These are phyloP conservation scores for Girardinichthys multiradiatus DNA, from an alignment of 2,113 vertebrate species.

Conservation along the genomic window DNA sequence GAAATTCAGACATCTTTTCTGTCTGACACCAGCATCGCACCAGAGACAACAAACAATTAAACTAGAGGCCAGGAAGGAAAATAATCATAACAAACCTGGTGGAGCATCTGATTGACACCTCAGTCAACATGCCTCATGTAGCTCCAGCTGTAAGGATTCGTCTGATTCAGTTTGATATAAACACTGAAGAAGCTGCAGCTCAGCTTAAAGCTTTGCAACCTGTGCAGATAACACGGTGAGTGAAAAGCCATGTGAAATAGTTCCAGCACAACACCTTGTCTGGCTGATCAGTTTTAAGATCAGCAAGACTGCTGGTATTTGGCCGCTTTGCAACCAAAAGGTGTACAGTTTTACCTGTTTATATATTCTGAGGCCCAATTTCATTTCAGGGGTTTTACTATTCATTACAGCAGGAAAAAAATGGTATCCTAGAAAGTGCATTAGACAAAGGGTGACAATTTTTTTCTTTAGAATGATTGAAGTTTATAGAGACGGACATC, in stretches of 20 bases:
- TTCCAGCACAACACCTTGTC: background rate
- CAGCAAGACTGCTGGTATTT: no score
- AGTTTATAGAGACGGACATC: slow-evolving; percentile 3
- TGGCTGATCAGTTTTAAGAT: background rate
- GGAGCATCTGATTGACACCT: slow-evolving; percentile 45
- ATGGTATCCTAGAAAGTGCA: background rate
- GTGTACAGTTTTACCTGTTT: slow-evolving; percentile 25
- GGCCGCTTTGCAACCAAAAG: background rate
- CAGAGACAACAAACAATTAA: slow-evolving; percentile 56
- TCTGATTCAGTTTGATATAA: slow-evolving; percentile 42
- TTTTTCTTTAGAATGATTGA: background rate
- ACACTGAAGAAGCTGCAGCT: slow-evolving; percentile 32
- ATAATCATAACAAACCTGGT: slow-evolving; percentile 9
- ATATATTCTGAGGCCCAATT: slow-evolving; percentile 10
- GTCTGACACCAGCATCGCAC: slow-evolving; percentile 54
- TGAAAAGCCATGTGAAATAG: background rate
- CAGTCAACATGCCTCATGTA: slow-evolving; percentile 25
- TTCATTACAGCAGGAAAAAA: slow-evolving; percentile 7
- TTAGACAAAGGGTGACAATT: background rate
- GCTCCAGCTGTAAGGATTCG: slow-evolving; percentile 35
- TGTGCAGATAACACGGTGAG: slow-evolving; percentile 21
- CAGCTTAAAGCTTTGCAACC: slow-evolving; percentile 32
- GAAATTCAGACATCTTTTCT: slow-evolving; percentile 62
- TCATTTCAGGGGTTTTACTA: slow-evolving; percentile 14
- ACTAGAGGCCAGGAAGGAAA: slow-evolving; percentile 41